Evolutionary conservation across 2,888 invertebrate species (phyloP), one percentile per base, ranked within the genome.

Genomic region (Deroplatys truncata): DNA sequence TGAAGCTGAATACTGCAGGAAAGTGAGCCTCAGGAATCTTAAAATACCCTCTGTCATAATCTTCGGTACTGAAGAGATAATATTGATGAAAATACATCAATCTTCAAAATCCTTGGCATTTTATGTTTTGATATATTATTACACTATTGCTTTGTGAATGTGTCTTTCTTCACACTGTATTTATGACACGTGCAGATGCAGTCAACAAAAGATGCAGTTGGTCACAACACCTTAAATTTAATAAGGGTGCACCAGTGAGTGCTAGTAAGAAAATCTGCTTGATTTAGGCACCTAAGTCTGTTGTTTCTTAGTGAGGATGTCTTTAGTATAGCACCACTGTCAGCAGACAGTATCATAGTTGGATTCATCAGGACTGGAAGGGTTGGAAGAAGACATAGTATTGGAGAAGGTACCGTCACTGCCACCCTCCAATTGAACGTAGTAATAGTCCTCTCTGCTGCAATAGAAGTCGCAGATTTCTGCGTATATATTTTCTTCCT

Each of bases 401-500:
- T 93, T 93, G 16, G 93, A 92, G 84, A 93, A 92, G 4, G 93
- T 92, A 28, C 91, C 92, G 89, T 93, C 93, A 91, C 93, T 93
- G 89, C 93, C 93, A 83, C 94, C 93, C 5, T 90, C 88, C 10
- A 90, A 49, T 35, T 90, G 88, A 28, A 93, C 92, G 91, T 93
- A 93, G 88, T 93, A 92, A 49, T 92, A 92, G 91, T 93, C 93
- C 88, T 92, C 92, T 82, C 92, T 93, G 83, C 91, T 92, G 86
- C 91, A 92, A 20, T 88, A 72, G 82, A 72, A 82, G 31, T 93
- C 93, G 89, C 96, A 96, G 90, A 96, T 96, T 93, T 96, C 96
- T 88, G 96, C 96, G 92, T 96, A 96, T 91, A 96, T 96, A 92
- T 96, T 96, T 92, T 96, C 96, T 91, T 94, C 90, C 16, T 93